Percentiles rank a stretch among this genome's conserved stretches.
Evolutionary conservation across 2,888 invertebrate species (phyloP).

Genomic region (Notodonta ziczac): DNA sequence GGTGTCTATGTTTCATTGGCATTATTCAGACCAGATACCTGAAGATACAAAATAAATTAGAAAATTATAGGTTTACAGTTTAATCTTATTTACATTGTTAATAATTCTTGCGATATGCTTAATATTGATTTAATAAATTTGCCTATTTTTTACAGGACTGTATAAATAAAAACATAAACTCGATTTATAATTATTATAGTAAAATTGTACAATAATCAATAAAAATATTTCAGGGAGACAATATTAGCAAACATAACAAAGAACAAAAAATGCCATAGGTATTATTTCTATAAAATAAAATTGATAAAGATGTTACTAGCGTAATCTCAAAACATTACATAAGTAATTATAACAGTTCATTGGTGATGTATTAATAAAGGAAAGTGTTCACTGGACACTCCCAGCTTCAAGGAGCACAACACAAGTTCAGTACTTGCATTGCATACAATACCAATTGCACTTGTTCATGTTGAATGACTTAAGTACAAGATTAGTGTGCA

Average conservation of each 20-base stretch:
- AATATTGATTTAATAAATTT: conserved; percentile 68
- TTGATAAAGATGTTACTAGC: conserved; percentile 58
- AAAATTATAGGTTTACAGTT: conserved; percentile 65
- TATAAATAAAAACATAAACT: conserved; percentile 76
- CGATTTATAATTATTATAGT: conserved; percentile 59
- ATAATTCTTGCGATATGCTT: conserved; percentile 71
- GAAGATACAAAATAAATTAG: conserved; percentile 61
- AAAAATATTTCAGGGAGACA: conserved; percentile 67
- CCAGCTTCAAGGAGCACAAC: conserved; percentile 39
- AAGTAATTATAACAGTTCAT: conserved; percentile 45
- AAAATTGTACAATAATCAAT: conserved; percentile 67
- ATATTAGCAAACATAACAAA: conserved; percentile 80
- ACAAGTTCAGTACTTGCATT: conserved; percentile 32
- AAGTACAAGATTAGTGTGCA: conserved; percentile 53
- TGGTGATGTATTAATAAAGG: conserved; percentile 51
- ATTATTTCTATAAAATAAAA: conserved; percentile 41
- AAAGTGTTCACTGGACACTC: conserved; percentile 30
- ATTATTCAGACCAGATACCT: conserved; percentile 41
- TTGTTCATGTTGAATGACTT: conserved; percentile 42
- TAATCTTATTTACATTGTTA: conserved; percentile 68
- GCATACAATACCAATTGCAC: conserved; percentile 49
- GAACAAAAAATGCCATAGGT: conserved; percentile 60
- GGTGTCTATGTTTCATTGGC: conserved; percentile 28
- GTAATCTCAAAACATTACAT: conserved; percentile 70
- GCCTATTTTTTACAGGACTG: conserved; percentile 62